Evolutionary conservation across 2,888 invertebrate genomes (phyloP).

Genomic region (Priocnemis perturbator): DNA sequence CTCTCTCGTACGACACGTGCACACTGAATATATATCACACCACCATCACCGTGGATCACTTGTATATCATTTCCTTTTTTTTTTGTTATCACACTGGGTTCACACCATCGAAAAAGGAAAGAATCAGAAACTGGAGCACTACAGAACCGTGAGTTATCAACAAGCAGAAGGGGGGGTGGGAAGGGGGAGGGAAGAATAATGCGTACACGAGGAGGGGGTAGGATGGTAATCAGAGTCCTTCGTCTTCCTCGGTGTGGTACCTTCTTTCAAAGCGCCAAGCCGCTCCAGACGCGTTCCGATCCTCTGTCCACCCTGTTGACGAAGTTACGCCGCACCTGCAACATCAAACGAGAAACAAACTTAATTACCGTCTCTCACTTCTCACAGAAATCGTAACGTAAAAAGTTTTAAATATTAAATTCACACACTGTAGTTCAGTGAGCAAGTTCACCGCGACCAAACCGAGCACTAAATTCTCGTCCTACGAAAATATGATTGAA

Average conservation of each 20-base stretch:
- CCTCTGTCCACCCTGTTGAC: constrained; percentile 73
- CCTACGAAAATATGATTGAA: too few relatives aligned
- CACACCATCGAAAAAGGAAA: constrained; percentile 58
- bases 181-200: constrained; percentile 33
- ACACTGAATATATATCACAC: constrained; percentile 52
- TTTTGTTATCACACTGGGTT: constrained; percentile 67
- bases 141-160: constrained; percentile 61
- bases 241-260: constrained; percentile 62
- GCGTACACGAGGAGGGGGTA: constrained; percentile 43
- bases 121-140: constrained; percentile 67
- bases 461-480: too few relatives aligned
- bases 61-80: constrained; percentile 35
- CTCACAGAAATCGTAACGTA: background rate
- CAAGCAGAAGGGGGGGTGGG: constrained; percentile 21
- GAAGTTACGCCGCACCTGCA: constrained; percentile 74
- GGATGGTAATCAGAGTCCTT: constrained; percentile 67
- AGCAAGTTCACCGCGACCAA: too few relatives aligned
- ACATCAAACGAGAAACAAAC: constrained; percentile 46
- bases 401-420: too few relatives aligned
- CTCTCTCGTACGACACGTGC: constrained; percentile 16
- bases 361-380: constrained; percentile 14
- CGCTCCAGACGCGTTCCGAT: constrained; percentile 68
- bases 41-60: constrained; percentile 52
- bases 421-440: too few relatives aligned
- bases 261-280: constrained; percentile 68